Conservation (phyloP, 2,113 vertebrate genomes). For the Apeltes quadracus region DNA sequence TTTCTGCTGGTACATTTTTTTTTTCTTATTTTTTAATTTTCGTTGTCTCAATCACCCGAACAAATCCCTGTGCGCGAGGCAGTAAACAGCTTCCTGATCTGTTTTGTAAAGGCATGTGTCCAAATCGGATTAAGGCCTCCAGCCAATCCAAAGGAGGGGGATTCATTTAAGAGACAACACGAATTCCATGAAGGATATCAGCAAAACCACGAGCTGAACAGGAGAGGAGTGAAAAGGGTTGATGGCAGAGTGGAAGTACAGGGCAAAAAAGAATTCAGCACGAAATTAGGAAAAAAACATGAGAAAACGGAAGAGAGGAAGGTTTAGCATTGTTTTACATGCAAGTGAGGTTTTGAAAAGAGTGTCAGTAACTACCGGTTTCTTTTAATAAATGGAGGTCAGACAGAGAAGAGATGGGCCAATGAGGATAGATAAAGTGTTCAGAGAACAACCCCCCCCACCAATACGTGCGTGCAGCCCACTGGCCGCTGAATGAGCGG, state of each 20-base stretch:
- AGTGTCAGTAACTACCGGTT: constrained; percentile 40
- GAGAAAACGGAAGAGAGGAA: neutral
- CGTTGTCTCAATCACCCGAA: no score
- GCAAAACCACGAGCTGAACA: neutral
- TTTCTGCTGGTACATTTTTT: no score
- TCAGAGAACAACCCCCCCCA: constrained; percentile 38
- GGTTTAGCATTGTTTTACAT: constrained; percentile 27
- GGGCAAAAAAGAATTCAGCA: neutral
- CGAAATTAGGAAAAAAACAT: neutral
- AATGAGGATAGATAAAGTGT: constrained; percentile 54
- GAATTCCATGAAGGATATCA: neutral
- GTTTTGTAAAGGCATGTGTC: no score
- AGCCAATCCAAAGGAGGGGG: no score
- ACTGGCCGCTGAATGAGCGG: constrained; percentile 34
- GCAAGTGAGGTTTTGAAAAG: constrained; percentile 35
- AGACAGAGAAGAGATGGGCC: constrained; percentile 22
- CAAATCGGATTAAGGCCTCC: no score
- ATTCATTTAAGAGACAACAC: neutral
- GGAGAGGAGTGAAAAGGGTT: neutral
- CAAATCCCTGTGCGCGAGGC: no score
- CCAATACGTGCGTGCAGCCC: constrained; percentile 32
- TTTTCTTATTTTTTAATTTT: no score
- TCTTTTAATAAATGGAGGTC: constrained; percentile 62
- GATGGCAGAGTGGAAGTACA: neutral
- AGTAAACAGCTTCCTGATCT: no score